Base-by-base conservation (phyloP, 2,113 vertebrate genomes). In the Dolichotis patagonum region DNA sequence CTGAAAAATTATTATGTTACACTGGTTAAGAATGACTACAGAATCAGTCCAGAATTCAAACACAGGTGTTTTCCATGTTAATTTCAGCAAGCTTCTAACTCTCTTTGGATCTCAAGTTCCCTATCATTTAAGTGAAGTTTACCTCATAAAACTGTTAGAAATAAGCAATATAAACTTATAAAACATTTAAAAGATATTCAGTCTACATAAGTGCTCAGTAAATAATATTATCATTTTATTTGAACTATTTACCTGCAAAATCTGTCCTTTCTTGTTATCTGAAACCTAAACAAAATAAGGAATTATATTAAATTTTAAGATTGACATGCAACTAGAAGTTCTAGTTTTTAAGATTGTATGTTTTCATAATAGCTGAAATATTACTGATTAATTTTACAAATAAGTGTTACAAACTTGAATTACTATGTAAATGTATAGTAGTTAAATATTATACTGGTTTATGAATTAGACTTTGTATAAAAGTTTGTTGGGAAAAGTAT, bases 311-410 rank as follows among this genome's bases (percentile, higher is more conserved):
- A 91, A 82, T 92, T 95, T 24, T 88, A 94, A 96, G n/a, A 58
- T 69, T 49, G 30, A 58, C 43, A 69, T 43, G 30, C 35, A 56
- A 56, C 54, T 56, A 4, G 17, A 92, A 93, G 17, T 22, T 2
- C 16, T 43, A 69, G 58, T 97, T 94, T 96, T 96, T 12, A 92
- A 95, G n/a, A 46, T 67, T 96, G 93, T 90, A 11, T 87, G 12
- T 93, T 96, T 52, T 90, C 9, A 22, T 46, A 58, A 77, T 3
- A 88, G 20, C 28, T 80, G 7, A 96, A 82, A 90, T 86, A 3
- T 95, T 91, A 41, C 28, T 86, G 10, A 82, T 88, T 94, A 60
- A 94, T 91, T 95, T 67, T 92, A 87, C 8, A 92, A 83, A 32
- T 30, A 82, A 84, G 35, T 90, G 13, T 85, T 90, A 0, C 16